Percentiles rank a stretch among this genome's conserved stretches.
Conservation (phyloP, 1,140 invertebrate species). For the Laupala kohalensis region DNA sequence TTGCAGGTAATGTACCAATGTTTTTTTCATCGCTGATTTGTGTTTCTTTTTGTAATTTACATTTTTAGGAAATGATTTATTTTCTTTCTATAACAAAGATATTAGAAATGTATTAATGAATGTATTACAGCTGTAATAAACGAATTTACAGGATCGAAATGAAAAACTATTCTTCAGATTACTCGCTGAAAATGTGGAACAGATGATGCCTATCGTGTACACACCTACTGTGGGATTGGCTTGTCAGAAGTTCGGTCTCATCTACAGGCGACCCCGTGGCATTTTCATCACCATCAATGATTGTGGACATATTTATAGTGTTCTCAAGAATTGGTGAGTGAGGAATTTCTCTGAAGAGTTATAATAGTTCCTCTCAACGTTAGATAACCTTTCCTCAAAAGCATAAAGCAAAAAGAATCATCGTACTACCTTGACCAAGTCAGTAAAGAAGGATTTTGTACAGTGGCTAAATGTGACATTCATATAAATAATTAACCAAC, state of each 20-base stretch:
- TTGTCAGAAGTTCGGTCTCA: constrained; percentile 90
- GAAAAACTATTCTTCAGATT: constrained; percentile 89
- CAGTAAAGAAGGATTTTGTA: no score
- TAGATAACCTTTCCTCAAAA: no score
- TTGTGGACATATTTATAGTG: constrained; percentile 75
- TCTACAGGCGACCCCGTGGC: constrained; percentile 80
- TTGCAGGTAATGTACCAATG: constrained; percentile 49
- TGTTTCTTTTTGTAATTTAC: not conserved
- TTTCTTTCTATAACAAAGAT: not conserved
- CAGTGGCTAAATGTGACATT: no score
- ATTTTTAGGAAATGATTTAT: not conserved
- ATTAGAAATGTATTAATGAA: no score
- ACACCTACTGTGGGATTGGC: constrained; percentile 86
- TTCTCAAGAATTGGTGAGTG: constrained; percentile 68
- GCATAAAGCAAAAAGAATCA: no score
- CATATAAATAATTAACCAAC: no score
- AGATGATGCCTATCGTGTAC: constrained; percentile 84
- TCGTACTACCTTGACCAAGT: no score
- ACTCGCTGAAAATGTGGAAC: constrained; percentile 71
- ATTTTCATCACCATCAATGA: constrained; percentile 96
- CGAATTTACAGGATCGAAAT: constrained; percentile 63
- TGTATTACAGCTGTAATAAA: no score
- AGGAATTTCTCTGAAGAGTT: no score
- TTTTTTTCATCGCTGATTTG: no score
- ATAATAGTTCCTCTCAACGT: no score